These are phyloP conservation scores for Nymphalis polychloros DNA, from an alignment of 2,888 invertebrate species.

Conservation along the genomic window DNA sequence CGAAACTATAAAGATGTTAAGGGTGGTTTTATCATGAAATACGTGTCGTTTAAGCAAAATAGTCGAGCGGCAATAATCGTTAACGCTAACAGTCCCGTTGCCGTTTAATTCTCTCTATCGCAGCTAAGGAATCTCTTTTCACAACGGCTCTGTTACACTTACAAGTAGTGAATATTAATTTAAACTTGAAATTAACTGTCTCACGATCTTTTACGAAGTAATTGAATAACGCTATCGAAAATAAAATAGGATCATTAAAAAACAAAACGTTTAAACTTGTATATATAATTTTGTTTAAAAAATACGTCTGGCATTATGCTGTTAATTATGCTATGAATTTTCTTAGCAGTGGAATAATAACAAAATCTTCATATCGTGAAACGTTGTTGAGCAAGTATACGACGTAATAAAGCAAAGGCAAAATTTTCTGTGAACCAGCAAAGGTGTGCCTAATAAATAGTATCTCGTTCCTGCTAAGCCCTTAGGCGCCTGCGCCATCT, in stretches of 20 bases:
- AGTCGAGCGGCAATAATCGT: constrained; percentile 65
- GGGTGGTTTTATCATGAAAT: constrained; percentile 58
- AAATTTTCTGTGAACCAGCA: constrained; percentile 42
- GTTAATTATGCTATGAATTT: background rate
- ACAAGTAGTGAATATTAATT: background rate
- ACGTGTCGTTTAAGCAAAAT: constrained; percentile 65
- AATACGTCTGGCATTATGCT: background rate
- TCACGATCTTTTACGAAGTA: background rate
- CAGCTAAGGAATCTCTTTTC: constrained; percentile 52
- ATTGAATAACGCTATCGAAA: too few relatives aligned
- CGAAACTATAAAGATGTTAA: constrained; percentile 46
- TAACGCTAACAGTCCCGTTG: constrained; percentile 57
- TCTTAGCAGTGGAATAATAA: constrained; percentile 10
- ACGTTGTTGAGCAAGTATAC: constrained; percentile 25
- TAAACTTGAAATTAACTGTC: background rate
- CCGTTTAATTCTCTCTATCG: constrained; percentile 57
- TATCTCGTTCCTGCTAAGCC: constrained; percentile 54
- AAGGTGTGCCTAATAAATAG: constrained; percentile 51
- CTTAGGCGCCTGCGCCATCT: constrained; percentile 60
- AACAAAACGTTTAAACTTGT: background rate
- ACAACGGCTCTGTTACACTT: constrained; percentile 38
- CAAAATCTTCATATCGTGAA: constrained; percentile 28
- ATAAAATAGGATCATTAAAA: background rate
- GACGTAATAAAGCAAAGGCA: constrained; percentile 38
- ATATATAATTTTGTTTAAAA: background rate